Evolutionary conservation across 2,797 vertebrate species (phyloP), one percentile per base, ranked within the genome.

Genomic region (Neomorphus geoffroyi): DNA sequence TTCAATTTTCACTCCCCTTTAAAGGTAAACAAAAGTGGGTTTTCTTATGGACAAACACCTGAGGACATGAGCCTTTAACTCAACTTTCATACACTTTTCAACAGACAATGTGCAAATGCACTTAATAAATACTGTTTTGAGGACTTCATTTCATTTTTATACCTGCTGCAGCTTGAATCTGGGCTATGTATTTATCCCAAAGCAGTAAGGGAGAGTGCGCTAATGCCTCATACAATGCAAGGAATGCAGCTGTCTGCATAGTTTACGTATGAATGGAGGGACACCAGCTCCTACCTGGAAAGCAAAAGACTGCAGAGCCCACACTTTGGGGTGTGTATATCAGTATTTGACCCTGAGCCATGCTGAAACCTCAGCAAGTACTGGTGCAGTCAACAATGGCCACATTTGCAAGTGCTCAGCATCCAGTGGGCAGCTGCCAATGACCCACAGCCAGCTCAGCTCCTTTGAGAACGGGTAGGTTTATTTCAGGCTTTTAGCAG

Each of bases 241-340:
- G 74, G 96, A 96, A 97, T 94, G 94, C 71, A 92, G 71, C 73
- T 93, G 67, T 88, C 94, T 88, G 86, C 94, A 95, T 92, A 94
- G 60, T 57, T 96, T 39, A 80, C 0, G 0, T 80, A 28, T 57
- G 41, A 93, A 77, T 6, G 30, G 35, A 14, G 70, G 54, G 33
- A 95, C 74, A 78, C 30, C 64, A 82, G 60, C 26, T 93, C 71
- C 78, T 82, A 90, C 72, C 90, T 88, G 88, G 73, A 90, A 92
- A 96, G 81, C n/a, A 33, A 90, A 90, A 82, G 78, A 70, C 43
- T 48, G 39, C 82, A 81, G 35, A 86, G 51, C 54, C 51, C 26
- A 15, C 3, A 7, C 27, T 37, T 90, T 88, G 57, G 39, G 14
- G 37, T 1, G 37, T 1, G 2, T 16, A 48, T 8, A 28, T 11